Conservation (phyloP, 2,888 invertebrate genomes). For the Dicranocentrus wangi region DNA sequence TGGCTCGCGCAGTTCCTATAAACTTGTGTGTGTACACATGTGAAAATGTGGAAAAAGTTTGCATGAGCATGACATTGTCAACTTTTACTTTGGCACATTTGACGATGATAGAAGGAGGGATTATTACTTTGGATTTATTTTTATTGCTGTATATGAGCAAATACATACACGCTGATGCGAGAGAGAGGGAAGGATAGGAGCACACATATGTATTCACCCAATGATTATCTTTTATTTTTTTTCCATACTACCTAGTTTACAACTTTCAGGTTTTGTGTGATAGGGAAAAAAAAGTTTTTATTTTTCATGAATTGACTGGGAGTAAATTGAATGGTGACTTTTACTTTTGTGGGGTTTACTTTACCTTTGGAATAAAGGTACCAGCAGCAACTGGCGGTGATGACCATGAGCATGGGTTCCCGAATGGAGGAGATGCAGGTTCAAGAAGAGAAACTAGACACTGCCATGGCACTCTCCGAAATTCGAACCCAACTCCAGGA, state of each 20-base stretch:
- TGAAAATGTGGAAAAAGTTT: no score
- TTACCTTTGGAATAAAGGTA: constrained; percentile 79
- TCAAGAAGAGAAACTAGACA: constrained; percentile 85
- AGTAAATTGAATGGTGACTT: no score
- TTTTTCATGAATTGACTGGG: no score
- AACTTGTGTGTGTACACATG: constrained; percentile 2
- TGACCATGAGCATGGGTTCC: constrained; percentile 96
- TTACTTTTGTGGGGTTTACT: no score
- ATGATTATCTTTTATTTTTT: no score
- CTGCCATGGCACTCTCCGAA: constrained; percentile 91
- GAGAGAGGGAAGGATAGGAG: no score
- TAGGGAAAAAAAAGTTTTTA: no score
- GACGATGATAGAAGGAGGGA: not conserved
- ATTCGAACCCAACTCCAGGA: constrained; percentile 94
- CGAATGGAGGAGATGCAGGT: constrained; percentile 93
- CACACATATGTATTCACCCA: no score
- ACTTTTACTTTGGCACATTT: not conserved
- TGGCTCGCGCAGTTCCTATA: not conserved
- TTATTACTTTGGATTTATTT: not conserved
- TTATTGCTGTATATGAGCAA: no score
- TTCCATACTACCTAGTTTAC: no score
- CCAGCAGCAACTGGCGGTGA: constrained; percentile 97
- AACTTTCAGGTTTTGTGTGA: no score
- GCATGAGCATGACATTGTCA: constrained; percentile 7
- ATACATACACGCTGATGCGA: no score